Conservation (phyloP, 2,797 vertebrate genomes). For the Phalloptychus januarius region DNA sequence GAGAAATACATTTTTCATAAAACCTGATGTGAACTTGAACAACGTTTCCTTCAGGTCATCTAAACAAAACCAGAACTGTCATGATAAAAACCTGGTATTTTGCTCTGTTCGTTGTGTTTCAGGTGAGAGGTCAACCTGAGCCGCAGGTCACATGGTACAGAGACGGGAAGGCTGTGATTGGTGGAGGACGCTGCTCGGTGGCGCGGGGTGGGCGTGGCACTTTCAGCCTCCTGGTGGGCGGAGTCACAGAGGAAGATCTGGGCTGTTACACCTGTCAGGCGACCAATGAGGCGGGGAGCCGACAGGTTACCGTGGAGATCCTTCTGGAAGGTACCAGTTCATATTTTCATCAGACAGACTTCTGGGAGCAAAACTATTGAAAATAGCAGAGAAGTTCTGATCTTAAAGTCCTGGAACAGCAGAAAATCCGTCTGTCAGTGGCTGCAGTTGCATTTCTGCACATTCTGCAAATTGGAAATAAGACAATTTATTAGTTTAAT, state of each 20-base stretch:
- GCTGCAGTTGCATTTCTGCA: too few relatives aligned
- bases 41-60: not conserved
- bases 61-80: not conserved
- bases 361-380: not conserved
- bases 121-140: conserved; percentile 78
- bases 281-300: conserved; percentile 83
- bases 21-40: not conserved
- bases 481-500: too few relatives aligned
- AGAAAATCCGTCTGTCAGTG: not conserved
- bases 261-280: conserved; percentile 88
- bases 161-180: conserved; percentile 81
- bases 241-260: conserved; percentile 79
- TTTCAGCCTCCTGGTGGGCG: conserved; percentile 86
- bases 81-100: not conserved
- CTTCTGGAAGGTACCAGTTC: conserved; percentile 84
- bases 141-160: conserved; percentile 82
- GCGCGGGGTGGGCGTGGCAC: conserved; percentile 81
- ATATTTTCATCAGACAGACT: not conserved
- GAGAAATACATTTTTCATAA: not conserved
- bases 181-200: conserved; percentile 75
- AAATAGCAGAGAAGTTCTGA: not conserved
- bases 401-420: not conserved
- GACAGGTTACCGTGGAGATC: conserved; percentile 90
- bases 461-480: too few relatives aligned
- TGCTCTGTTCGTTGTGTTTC: conserved; percentile 27